A percentile compares a stretch with the other conserved stretches of the same genome.
Conservation (phyloP, 2,797 vertebrate species). For the Hypotaenidia philippensis region DNA sequence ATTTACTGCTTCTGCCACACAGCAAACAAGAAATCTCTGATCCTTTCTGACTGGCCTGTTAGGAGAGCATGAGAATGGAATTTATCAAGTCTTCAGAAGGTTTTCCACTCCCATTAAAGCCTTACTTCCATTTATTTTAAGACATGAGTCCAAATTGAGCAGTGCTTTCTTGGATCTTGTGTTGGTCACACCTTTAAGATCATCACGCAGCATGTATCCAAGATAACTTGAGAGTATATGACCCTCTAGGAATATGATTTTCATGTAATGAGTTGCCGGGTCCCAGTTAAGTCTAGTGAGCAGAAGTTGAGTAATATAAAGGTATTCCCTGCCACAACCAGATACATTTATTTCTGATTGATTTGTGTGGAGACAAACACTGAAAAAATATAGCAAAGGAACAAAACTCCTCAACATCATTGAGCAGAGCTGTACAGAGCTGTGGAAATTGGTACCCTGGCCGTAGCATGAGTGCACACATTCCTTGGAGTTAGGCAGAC, state of each 20-base stretch:
- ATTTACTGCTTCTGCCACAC: neutral
- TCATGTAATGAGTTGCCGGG: rapidly evolving
- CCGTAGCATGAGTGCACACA: rapidly evolving
- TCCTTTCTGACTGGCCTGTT: neutral
- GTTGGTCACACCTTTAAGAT: neutral
- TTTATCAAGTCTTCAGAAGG: neutral
- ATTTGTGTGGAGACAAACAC: neutral
- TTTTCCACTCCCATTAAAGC: neutral
- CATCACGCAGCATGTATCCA: neutral
- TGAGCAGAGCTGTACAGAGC: neutral
- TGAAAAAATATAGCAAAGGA: neutral
- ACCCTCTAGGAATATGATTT: rapidly evolving
- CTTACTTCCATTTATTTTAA: neutral
- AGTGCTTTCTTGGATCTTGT: neutral
- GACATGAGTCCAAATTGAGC: neutral
- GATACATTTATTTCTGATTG: neutral
- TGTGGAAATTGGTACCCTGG: neutral
- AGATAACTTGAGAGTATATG: neutral
- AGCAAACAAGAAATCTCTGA: neutral
- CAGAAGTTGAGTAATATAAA: neutral
- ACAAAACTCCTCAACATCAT: neutral
- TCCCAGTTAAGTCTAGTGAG: neutral
- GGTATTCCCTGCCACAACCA: neutral
- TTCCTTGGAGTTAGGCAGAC: neutral
- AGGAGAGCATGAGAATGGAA: neutral